These are phyloP conservation scores for Amorpha juglandis DNA, from an alignment of 2,888 invertebrate species.

Conservation along the genomic window DNA sequence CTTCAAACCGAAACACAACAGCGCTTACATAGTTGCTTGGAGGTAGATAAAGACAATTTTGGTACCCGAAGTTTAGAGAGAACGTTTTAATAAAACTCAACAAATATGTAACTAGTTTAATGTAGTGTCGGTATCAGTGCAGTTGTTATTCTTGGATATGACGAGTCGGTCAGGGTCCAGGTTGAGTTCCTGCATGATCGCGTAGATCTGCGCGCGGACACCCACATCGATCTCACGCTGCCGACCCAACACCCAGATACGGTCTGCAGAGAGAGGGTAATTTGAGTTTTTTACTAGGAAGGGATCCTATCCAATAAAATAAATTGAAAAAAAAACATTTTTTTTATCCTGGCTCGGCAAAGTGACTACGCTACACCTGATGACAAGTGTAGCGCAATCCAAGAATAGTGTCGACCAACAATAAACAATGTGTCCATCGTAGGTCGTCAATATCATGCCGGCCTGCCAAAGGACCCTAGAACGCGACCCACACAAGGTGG, in stretches of 20 bases:
- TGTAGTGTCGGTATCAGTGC: constrained; percentile 61
- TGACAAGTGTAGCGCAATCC: too few species aligned
- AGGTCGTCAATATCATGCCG: too few species aligned
- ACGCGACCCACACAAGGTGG: too few species aligned
- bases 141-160: constrained; percentile 88
- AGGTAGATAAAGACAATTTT: too few species aligned
- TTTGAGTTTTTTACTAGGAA: background rate
- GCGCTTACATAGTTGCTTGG: too few species aligned
- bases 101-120: constrained; percentile 33
- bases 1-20: too few species aligned
- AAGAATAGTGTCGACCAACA: too few species aligned
- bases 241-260: constrained; percentile 89
- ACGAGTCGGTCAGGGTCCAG: constrained; percentile 89
- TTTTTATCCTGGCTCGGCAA: too few species aligned
- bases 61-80: background rate
- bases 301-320: background rate
- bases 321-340: too few species aligned
- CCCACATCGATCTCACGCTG: constrained; percentile 86
- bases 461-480: too few species aligned
- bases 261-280: constrained; percentile 78
- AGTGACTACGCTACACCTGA: too few species aligned
- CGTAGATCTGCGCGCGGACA: constrained; percentile 87
- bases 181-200: constrained; percentile 82
- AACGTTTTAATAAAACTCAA: background rate
- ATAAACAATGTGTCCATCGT: too few species aligned